Evolutionary conservation across 2,113 vertebrate species (phyloP), one percentile per base, ranked within the genome.

Genomic region (Sinocyclocheilus maitianheensis): DNA sequence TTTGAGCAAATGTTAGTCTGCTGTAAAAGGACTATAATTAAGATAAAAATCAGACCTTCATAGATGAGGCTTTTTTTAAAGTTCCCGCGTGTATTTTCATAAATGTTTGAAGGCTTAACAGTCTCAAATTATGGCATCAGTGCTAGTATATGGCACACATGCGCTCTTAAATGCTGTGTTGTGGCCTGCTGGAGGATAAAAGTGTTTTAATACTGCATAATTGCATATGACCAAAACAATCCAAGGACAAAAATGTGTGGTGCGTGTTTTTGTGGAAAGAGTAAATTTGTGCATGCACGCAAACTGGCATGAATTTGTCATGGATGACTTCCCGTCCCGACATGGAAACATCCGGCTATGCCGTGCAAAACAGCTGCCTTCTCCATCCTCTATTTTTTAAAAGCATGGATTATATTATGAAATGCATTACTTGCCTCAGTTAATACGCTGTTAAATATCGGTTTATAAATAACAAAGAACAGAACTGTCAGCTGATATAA

Each of bases 111-210:
- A 77, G 77, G 83, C 48, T 81, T 65, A 85, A 82, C 40, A 34
- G 74, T 71, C 75, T 74, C 74, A 71, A 67, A 26, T 55, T 22
- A 71, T 83, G 65, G 24, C 46, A 71, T 51, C 26, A 11, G 9
- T 24, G 40, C 60, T 37, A n/a, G 48, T 10, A 40, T 10, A 62
- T 16, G 62, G 12, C 69, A 69, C 62, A 69, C 77, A 71, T 9
- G 48, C 43, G 51, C 46, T 69, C 83, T 91, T 60, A 91, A 90
- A 90, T 87, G 88, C 40, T 37, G 26, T 74, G 24, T 78, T 53
- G 81, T 72, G 65, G 65, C 26, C 3, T 71, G 11, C 48, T 71
- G 11, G 65, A 71, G 20, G 11, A 63, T 74, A n/a, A 40, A 84
- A 24, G 13, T 55, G 53, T 43, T 84, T 74, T 84, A 74, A 74